These are phyloP conservation scores for Ellobium chinense DNA, from an alignment of 2,888 invertebrate genomes.

Conservation along the genomic window DNA sequence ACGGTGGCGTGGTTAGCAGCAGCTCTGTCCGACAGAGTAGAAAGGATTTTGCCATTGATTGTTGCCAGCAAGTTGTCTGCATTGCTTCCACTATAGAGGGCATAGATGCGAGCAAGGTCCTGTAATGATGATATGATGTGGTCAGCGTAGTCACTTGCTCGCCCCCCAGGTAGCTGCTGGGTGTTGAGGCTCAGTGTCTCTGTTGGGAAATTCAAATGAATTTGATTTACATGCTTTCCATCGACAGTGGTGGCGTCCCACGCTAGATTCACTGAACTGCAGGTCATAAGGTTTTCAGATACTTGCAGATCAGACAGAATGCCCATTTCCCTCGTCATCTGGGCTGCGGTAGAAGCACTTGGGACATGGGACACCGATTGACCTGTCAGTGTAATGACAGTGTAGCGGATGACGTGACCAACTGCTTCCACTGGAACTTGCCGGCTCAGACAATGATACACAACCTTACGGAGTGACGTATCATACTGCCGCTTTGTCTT, in stretches of 20 bases:
- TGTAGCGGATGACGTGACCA: neutral
- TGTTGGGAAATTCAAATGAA: neutral
- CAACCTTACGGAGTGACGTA: neutral
- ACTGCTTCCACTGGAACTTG: neutral
- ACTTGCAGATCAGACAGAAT: neutral
- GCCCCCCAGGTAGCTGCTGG: neutral
- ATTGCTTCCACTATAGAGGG: neutral
- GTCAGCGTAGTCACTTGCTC: neutral
- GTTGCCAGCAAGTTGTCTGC: neutral
- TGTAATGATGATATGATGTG: neutral
- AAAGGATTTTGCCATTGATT: neutral
- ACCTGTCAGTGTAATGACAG: neutral
- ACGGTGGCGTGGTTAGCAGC: neutral
- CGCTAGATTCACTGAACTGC: neutral
- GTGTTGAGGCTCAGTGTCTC: neutral
- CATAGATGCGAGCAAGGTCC: neutral
- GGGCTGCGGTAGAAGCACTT: neutral
- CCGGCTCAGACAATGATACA: neutral
- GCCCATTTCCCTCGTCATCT: neutral
- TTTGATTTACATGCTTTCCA: neutral
- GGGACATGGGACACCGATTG: neutral
- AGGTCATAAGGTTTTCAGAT: neutral
- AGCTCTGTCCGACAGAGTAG: conserved; percentile 23
- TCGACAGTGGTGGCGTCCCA: neutral
- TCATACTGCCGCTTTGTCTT: neutral